Base-by-base conservation (phyloP, 2,797 vertebrate species). In the Octomys mimax region DNA sequence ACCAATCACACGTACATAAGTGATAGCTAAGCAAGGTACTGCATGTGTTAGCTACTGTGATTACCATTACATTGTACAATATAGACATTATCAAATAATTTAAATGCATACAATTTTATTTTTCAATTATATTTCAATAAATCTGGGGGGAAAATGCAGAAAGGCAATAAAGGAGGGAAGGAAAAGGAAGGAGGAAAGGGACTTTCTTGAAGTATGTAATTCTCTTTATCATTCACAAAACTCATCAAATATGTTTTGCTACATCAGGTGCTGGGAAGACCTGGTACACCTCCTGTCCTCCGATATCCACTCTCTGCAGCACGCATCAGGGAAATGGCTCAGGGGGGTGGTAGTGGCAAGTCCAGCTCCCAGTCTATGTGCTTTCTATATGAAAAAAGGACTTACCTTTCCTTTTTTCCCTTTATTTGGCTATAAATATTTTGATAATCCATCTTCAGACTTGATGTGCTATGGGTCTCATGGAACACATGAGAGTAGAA, bases 241-340 rank as follows among this genome's bases (percentile, higher is more conserved):
- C 31, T 49, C 79, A 12, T 1, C 54, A 14, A 39, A 2, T 77
- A 2, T 13, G 12, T 2, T 28, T 54, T 36, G 24, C 46, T 42
- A 4, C 52, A 4, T 2, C 68, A 42, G 46, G 8, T 7, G 0
- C 49, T 22, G 12, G 42, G 2, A 24, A 10, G 0, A 1, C 59
- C 0, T 2, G 13, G 10, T 1, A 5, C 36, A 2, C 57, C 24
- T 19, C 75, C 31, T 12, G 18, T 10, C 39, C 21, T 22, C 42
- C 71, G 14, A 4, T 31, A 59, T 42, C 66, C 46, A 28, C 46
- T 22, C 87, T 82, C 19, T 14, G 61, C 36, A 21, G n/a, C 71
- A 13, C 7, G 5, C 18, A 16, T 28, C 66, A 5, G 2, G 73
- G 49, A 24, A 5, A 9, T 12, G 22, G 52, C 71, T 54, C 28